Base-by-base conservation (phyloP, 2,888 invertebrate genomes). In the Xanthia icteritia region DNA sequence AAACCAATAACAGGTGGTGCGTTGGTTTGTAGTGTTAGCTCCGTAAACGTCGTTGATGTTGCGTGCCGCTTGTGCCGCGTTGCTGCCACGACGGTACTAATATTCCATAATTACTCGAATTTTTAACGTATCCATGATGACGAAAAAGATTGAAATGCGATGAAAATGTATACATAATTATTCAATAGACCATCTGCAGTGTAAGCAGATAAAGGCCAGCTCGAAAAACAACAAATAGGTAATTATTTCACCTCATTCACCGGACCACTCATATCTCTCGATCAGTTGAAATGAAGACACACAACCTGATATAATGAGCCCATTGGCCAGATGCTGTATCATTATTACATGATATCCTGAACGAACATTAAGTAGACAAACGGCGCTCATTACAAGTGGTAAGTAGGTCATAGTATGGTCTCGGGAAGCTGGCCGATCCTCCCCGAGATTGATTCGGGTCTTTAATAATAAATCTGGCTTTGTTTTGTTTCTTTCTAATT, bases 361-460 rank as follows among this genome's bases (percentile, higher is more conserved):
- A 91, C 91, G 91, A 89, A 94, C 95, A 94, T 95, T 95, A 94
- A 92, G 87, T 89, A 92, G 94, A 95, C 93, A 94, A 94, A 95
- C 93, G 93, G 92, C 87, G 87, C 93, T 95, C 95, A 95, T 95
- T 95, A 95, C 89, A 77, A 86, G 84, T 85, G 82, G 90, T 88
- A 90, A 90, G 87, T 89, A 88, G 89, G 83, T 82, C 84, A 83
- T 83, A 74, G 74, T 64, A 60, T 81, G 60, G 68, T 72, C 51
- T 42, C 61, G 77, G 72, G 31, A 27, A 68, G 65, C 74, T 70
- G 64, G 31, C 60, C 81, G 82, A 71, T 84, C 67, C 78, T 65
- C n/a, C 39, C 27, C n/a, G 63, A 77, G 85, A 88, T 86, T 83
- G 80, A 87, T 87, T 81, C 69, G 66, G 58, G 73, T 78, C 76